Base-by-base conservation (phyloP, 2,888 invertebrate genomes). In the Unio pictorum region DNA sequence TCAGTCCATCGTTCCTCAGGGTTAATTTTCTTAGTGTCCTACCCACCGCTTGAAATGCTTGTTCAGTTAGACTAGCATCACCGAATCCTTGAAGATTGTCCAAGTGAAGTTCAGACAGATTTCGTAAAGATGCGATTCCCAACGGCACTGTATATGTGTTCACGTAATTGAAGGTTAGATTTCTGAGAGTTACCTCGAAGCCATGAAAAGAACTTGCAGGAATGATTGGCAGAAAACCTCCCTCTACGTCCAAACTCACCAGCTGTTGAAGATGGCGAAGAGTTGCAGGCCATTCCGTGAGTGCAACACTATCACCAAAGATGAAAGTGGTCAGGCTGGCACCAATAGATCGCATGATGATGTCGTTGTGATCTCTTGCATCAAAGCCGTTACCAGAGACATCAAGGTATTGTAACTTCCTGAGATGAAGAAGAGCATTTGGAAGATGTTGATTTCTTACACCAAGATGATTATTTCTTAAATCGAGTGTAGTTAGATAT, bases 121-220 rank as follows among this genome's bases (percentile, higher is more conserved):
- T 56, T 5, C 61, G 56, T 8, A 81, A 64, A 20, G 61, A 61
- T 3, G 71, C 66, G 2, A 81, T 71, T 5, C 73, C 75, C 1
- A 79, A 54, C 4, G 81, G 81, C 15, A 80, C 76, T 0, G 74
- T 62, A 1, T 67, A 71, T 6, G 80, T 55, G 3, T 73, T 65
- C 6, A 77, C 75, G 57, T 76, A 64, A 56, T 78, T 75, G n/a
- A 81, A 80, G 4, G 77, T 78, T 18, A 81, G 66, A 17, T 68
- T 69, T 2, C 23, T 17, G 4, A 81, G 69, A 0, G 79, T 77
- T 4, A 72, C 71, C 59, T 76, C 73, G 61, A 81, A 81, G 4
- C 79, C 75, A 65, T 78, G 75, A 65, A 79, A 80, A 18, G 70
- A 69, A 23, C 60, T 60, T 1, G 79, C 68, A 11, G 78, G 78